Base-by-base conservation (phyloP, 1,140 invertebrate genomes). In the Trypoxylus dichotomus region DNA sequence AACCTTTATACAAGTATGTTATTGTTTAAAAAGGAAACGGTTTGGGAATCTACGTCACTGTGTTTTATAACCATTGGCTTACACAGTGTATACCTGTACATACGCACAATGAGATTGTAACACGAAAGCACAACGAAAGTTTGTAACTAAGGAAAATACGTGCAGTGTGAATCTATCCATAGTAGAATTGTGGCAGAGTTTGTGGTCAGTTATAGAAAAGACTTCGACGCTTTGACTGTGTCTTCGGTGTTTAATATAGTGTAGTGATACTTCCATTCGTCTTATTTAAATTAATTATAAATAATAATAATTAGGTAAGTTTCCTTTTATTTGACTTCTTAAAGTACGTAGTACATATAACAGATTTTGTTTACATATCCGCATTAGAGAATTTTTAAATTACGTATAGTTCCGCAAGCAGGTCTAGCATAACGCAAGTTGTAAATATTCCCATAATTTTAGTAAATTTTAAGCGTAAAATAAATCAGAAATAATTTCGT, bases 251-350 rank as follows among this genome's bases (percentile, higher is more conserved):
- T 27, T 29, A 68, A 24, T 68, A 58, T n/a, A 19, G 2, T 58
- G 1, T 13, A 19, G 60, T 68, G 60, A 24, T 68, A 24, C 24
- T 68, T 68, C 60, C 60, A 24, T 68, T 63, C 21, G 6, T 68
- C 10, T 68, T 15, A 8, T 68, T 37, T 8, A 24, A 27, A 15
- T 24, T 24, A 24, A 13, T 68, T 68, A 21, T 29, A 68, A 68
- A 68, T 29, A 68, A n/a, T 68, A 68, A 29, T 68, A 68, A 29
- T 29, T 24, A 68, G 60, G 60, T 68, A 68, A 68, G 60, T 68
- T 68, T 1, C 10, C 24, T 27, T 68, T 68, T 29, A 27, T 29
- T 68, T n/a, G 15, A 19, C 19, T 54, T 54, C 19, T n/a, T 2
- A n/a, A 19, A 6, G 15, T 54, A 8, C 32, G 32, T 37, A 37